Percentiles rank a stretch among this genome's conserved stretches.
Conservation (phyloP, 2,797 vertebrate genomes). For the Artibeus lituratus region DNA sequence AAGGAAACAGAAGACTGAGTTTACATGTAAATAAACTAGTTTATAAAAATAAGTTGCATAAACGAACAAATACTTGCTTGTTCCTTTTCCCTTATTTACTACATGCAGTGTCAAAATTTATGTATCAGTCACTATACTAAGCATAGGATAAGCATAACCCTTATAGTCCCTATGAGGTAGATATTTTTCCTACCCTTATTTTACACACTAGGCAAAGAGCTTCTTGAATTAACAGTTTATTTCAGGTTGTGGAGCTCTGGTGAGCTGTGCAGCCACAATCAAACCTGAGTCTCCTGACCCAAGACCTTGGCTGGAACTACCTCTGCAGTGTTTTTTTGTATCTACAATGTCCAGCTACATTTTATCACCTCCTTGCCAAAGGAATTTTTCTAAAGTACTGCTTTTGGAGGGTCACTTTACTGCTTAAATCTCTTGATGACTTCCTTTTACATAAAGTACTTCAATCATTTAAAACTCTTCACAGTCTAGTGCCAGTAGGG, state of each 20-base stretch:
- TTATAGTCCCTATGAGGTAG: background rate
- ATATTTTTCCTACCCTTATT: background rate
- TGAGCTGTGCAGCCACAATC: background rate
- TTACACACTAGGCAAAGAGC: background rate
- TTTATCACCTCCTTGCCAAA: background rate
- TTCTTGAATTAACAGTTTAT: background rate
- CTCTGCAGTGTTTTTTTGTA: background rate
- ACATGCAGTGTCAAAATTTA: background rate
- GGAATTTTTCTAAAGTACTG: background rate
- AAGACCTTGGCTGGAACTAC: background rate
- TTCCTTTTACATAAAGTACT: background rate
- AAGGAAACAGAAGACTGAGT: background rate
- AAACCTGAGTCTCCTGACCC: background rate
- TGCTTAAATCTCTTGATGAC: background rate
- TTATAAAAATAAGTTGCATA: slow-evolving; percentile 1
- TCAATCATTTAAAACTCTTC: background rate
- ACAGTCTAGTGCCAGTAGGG: background rate
- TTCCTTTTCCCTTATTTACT: background rate
- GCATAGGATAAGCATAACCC: background rate
- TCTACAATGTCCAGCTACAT: background rate
- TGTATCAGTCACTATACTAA: background rate
- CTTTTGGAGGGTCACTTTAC: background rate
- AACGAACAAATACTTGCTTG: background rate
- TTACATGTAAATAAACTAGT: background rate
- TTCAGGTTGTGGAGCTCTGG: background rate